Base-by-base conservation (phyloP, 2,797 vertebrate species). In the Martes flavigula region DNA sequence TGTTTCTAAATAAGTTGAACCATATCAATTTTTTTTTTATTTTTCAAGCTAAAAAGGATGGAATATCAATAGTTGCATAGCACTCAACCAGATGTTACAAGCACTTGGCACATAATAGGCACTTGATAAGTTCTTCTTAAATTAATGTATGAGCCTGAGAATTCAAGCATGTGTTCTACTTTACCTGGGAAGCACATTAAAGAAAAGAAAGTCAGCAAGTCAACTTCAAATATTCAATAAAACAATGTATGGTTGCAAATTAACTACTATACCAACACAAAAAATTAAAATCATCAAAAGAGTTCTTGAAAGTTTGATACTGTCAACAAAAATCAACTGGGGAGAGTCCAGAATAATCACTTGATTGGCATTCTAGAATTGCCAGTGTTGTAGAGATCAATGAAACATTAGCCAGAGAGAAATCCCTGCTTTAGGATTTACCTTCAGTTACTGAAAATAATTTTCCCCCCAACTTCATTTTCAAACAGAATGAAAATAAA, bases 401-500 rank as follows among this genome's bases (percentile, higher is more conserved):
- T 77, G 62, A 92, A 96, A 94, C 78, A 81, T 92, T 66, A 95
- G 85, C 48, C 85, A 66, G 38, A 51, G 20, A 18, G 40, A 40
- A 81, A 96, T 78, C 70, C 73, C 81, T 60, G 51, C 38, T 81
- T 56, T 92, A 62, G 73, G 7, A 78, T 92, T 68, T 87, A 90
- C 12, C 35, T 92, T 79, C 60, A 87, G 38, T 92, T 84, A 95
- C 18, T 87, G 21, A 86, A 91, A 87, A 14, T 58, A 91, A 58
- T 88, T 85, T 78, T 11, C 30, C 8, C 7, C 3, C 48, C 9
- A 32, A 64, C 92, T 97, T 95, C 20, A 51, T 90, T 97, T 94
- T 87, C 60, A 96, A 91, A n/a, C 54, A 35, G 81, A 87, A 90
- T 38, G 75, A 96, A 96, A 95, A 83, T 62, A 70, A 94, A 95